phyloP scores from a whole-genome alignment of 2,797 vertebrate species.

The Spatula versicolor region DNA sequence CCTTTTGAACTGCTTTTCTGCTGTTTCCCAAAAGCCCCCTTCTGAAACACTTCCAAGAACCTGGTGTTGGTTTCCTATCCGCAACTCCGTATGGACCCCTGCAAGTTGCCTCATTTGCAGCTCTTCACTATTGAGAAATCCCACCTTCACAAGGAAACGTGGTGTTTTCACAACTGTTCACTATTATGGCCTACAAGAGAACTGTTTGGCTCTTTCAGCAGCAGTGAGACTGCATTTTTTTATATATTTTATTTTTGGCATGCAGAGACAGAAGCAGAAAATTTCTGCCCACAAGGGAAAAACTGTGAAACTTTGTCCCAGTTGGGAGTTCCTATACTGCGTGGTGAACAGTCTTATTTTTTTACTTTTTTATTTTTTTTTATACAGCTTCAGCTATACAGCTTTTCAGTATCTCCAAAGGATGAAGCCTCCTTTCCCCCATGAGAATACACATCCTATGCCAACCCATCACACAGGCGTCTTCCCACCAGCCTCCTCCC shows the following conservation, averaged over 20 bases:
- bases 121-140: conserved; percentile 39
- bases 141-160: conserved; percentile 56
- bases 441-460: not conserved
- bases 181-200: conserved; percentile 17
- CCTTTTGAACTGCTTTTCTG: conserved; percentile 8
- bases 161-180: conserved; percentile 63
- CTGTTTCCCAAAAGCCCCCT: not conserved
- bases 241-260: conserved; percentile 24
- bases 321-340: not conserved
- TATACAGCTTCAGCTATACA: not conserved
- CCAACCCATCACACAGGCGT: not conserved
- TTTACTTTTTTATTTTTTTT: not conserved
- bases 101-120: conserved; percentile 52
- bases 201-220: conserved; percentile 42
- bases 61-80: conserved; percentile 42
- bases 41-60: conserved; percentile 27
- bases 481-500: not conserved
- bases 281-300: conserved; percentile 24
- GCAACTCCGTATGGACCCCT: conserved; percentile 47
- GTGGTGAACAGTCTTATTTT: not conserved
- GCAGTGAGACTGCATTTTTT: not conserved
- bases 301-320: conserved; percentile 4
- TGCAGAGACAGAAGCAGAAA: conserved; percentile 20
- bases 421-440: not conserved
- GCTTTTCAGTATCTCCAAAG: not conserved